These are phyloP conservation scores for Sisyra nigra DNA, from an alignment of 2,888 invertebrate species.

Conservation along the genomic window DNA sequence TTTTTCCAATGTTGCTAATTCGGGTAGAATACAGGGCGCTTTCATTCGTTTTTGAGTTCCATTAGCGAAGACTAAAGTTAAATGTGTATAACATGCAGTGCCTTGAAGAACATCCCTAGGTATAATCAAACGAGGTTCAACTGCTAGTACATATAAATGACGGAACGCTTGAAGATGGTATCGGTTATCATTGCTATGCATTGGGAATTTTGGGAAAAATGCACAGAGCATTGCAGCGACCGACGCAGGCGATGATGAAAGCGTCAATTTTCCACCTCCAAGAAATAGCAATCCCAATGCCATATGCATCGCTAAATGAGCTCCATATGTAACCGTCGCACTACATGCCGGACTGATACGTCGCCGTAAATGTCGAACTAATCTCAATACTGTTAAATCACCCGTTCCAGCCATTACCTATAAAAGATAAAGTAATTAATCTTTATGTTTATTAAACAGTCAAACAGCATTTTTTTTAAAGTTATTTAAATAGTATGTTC, in stretches of 20 bases:
- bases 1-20: slow-evolving; percentile 53
- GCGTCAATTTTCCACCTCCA: slow-evolving; percentile 80
- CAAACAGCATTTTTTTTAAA: too few relatives aligned
- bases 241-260: slow-evolving; percentile 66
- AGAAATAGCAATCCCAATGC: slow-evolving; percentile 84
- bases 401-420: slow-evolving; percentile 93
- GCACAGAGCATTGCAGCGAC: slow-evolving; percentile 85
- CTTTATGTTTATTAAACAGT: neutral
- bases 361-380: slow-evolving; percentile 71
- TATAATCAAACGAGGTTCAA: slow-evolving; percentile 75
- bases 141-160: slow-evolving; percentile 89
- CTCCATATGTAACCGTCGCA: slow-evolving; percentile 69
- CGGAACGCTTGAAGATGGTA: slow-evolving; percentile 95
- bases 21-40: slow-evolving; percentile 79
- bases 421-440: slow-evolving; percentile 6
- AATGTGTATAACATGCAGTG: slow-evolving; percentile 65
- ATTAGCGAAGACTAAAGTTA: slow-evolving; percentile 39
- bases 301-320: slow-evolving; percentile 92
- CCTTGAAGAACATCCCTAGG: slow-evolving; percentile 73
- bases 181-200: slow-evolving; percentile 90
- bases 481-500: too few relatives aligned
- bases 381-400: slow-evolving; percentile 61
- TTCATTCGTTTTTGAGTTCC: slow-evolving; percentile 29
- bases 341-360: slow-evolving; percentile 55
- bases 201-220: slow-evolving; percentile 94